Base-by-base conservation (phyloP, 2,888 invertebrate species). In the Protonemura montana region DNA sequence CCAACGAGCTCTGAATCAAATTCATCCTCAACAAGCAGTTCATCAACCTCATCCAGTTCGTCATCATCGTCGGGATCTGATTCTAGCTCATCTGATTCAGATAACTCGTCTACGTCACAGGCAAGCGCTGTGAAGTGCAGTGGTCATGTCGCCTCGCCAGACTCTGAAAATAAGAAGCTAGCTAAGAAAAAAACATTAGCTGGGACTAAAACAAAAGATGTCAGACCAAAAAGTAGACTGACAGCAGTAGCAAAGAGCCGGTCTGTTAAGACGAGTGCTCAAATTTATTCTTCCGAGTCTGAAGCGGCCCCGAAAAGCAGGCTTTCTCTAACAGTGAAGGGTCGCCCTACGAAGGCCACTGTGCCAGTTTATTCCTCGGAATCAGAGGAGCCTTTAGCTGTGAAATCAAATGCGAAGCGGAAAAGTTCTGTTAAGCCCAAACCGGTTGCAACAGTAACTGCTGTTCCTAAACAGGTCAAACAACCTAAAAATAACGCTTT, bases 341-440 rank as follows among this genome's bases (percentile, higher is more conserved):
- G 87, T 82, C 88, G 88, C 84, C 76, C 82, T 85, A 87, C 86
- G 42, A 92, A 92, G 88, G 91, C 91, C n/a, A 92, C 91, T 13
- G 89, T 91, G 27, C 91, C 88, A 21, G 88, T 92, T 25, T 94
- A 94, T 82, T 94, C 94, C 0, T 94, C 94, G 88, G 95, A 95
- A 87, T 89, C 89, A 3, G 95, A 94, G 88, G 94, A 94, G 29
- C 89, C 91, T 10, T 91, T 92, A 0, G 87, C 89, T 16, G 76
- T 28, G 82, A 93, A 91, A 90, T 89, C 90, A 16, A 90, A 91
- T 90, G 87, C 92, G 88, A 91, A 93, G 91, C 90, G 93, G 91
- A 92, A 93, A 92, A 90, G 92, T 89, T 92, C 92, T 6, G 91
- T 92, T 0, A 95, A 95, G 91, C 93, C 94, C 0, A 95, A 95